Base-by-base conservation (phyloP, 2,888 invertebrate species). In the Stenchaetothrips biformis region DNA sequence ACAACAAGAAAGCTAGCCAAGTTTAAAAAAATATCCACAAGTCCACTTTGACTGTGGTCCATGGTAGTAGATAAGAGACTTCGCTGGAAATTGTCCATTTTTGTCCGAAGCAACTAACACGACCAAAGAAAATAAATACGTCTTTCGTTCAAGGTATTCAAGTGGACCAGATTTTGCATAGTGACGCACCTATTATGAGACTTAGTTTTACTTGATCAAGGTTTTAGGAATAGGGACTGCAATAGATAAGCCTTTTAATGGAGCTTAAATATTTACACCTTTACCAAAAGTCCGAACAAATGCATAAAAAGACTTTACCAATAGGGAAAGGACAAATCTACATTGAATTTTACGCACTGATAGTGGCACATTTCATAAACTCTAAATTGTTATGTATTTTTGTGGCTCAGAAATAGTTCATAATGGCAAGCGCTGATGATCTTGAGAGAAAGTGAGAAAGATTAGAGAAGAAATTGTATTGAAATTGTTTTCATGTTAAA, bases 341-440 rank as follows among this genome's bases (percentile, higher is more conserved):
- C 59, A 59, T 59, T 59, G 59, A 59, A 25, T 74, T 74, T 21
- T 25, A 25, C 25, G 67, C 25, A 21, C 11, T 74, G 25, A 74
- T 25, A 74, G 67, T 74, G 67, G 67, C 67, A 74, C 67, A 74
- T 74, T 74, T 74, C 67, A 74, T 25, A 74, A 25, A 74, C 67
- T 25, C 67, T 74, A 74, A 11, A 21, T 25, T 74, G 21, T 74
- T 74, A 74, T 25, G 67, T 74, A 74, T 74, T 74, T 74, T 74
- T 74, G 67, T 74, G 67, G 67, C 67, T 74, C 67, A 25, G 67
- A 74, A 25, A 25, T 25, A 74, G 67, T 8, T 74, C 67, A 74
- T 74, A 25, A 37, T 74, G 7, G 67, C 67, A 74, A 74, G 67
- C 67, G 11, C 25, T 74, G 21, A 74, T 25, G 67, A 74, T 25